Evolutionary conservation across 2,888 invertebrate species (phyloP).

Genomic region (Coenonympha arcania): DNA sequence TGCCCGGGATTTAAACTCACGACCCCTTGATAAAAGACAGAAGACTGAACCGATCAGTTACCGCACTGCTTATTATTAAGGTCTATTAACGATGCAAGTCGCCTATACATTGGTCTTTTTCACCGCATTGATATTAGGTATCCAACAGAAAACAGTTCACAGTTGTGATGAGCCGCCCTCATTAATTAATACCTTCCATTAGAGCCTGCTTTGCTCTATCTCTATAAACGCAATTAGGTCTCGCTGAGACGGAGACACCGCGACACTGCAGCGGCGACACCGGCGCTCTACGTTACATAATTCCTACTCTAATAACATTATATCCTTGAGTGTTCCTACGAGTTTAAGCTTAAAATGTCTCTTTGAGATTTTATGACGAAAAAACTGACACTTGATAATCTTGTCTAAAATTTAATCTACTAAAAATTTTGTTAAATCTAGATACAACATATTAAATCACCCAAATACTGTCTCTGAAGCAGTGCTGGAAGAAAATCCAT

Average conservation of each 20-base stretch:
- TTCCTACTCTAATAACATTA: constrained; percentile 64
- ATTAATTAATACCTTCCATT: constrained; percentile 72
- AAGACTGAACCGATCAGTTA: too few relatives aligned
- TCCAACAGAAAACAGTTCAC: constrained; percentile 37
- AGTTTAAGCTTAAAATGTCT: constrained; percentile 2
- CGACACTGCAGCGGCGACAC: too few relatives aligned
- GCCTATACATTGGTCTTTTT: too few relatives aligned
- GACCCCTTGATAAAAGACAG: too few relatives aligned
- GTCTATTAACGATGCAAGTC: too few relatives aligned
- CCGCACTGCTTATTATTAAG: too few relatives aligned
- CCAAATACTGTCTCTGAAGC: too few relatives aligned
- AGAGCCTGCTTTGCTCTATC: constrained; percentile 65
- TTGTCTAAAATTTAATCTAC: too few relatives aligned
- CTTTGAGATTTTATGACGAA: not conserved
- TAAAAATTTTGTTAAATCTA: too few relatives aligned
- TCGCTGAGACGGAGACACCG: constrained; percentile 50
- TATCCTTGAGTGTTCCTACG: constrained; percentile 43
- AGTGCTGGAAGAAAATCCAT: too few relatives aligned
- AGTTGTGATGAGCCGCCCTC: constrained; percentile 64
- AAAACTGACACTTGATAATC: not conserved
- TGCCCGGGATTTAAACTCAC: too few relatives aligned
- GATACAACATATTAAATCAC: too few relatives aligned
- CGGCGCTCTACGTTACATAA: constrained; percentile 62
- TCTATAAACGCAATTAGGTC: constrained; percentile 67
- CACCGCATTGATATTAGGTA: not conserved